Evolutionary conservation across 1,140 invertebrate genomes (phyloP), one percentile per base, ranked within the genome.

Genomic region (Drosophila baimaii): DNA sequence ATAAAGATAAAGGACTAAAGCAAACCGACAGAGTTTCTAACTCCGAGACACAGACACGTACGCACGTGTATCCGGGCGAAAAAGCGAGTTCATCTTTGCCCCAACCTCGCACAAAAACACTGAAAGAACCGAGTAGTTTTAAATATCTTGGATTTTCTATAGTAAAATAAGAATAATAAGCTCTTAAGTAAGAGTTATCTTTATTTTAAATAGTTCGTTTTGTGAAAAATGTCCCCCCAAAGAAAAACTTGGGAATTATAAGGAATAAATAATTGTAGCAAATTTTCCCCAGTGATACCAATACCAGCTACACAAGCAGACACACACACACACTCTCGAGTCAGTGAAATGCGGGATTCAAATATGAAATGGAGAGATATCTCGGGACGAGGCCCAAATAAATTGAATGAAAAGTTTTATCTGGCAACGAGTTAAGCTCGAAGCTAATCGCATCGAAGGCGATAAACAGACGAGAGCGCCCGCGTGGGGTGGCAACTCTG

Each of bases 381-480:
- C 17, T 7, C 6, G 47, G 25, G 35, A 47, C 27, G 21, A 35
- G 33, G 29, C n/a, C 19, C 39, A 55, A 46, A 78, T 52, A 63
- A 77, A 77, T 77, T 77, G 56, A 54, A 77, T 62, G 63, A 55
- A 77, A 77, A 77, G 74, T 78, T 78, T 55, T 58, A 77, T 77
- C 56, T 70, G 65, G 37, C 52, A 77, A 77, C 65, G 75, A 77
- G 64, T 70, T 77, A 77, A 70, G 74, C 65, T 41, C 10, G 46
- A 7, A 54, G 73, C 73, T 77, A 77, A 77, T 76, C 73, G 54
- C 54, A 68, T 77, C 62, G 63, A 62, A 52, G 43, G 43, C 69
- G 51, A 72, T 72, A 72, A 72, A 71, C 65, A 71, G 55, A 23
- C 17, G 17, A 51, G 17, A 13, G 41, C 25, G 47, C 33, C 51